A percentile compares a stretch with the other conserved stretches of the same genome.
Evolutionary conservation across 2,888 invertebrate species (phyloP).

Genomic region (Cephus spinipes): DNA sequence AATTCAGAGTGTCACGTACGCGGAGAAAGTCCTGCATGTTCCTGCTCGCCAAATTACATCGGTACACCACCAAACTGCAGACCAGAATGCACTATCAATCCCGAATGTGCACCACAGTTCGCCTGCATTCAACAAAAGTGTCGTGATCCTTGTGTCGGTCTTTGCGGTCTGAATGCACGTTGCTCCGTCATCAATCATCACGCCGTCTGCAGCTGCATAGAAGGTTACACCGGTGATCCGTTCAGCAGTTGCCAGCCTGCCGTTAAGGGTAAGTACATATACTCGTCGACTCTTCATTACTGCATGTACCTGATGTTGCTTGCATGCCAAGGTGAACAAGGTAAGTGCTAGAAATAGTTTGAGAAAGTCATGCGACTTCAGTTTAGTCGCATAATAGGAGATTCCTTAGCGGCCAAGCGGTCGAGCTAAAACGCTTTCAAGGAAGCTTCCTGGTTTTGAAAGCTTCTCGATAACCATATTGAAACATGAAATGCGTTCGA

Average conservation of each 20-base stretch:
- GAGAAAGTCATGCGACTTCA: not conserved
- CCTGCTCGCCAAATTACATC: conserved; percentile 70
- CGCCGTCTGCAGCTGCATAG: conserved; percentile 71
- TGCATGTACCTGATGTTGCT: conserved; percentile 17
- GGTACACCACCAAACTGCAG: conserved; percentile 72
- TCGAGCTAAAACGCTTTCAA: not conserved
- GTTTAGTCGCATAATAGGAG: not conserved
- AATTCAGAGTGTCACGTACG: conserved; percentile 71
- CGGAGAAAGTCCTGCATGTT: conserved; percentile 70
- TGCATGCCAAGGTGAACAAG: conserved; percentile 36
- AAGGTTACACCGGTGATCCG: conserved; percentile 72
- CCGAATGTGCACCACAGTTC: conserved; percentile 69
- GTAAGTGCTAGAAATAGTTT: conserved; percentile 43
- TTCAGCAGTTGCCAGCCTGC: conserved; percentile 62
- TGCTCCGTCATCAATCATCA: conserved; percentile 73
- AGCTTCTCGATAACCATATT: not conserved
- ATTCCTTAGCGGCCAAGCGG: not conserved
- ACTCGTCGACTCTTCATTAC: not conserved
- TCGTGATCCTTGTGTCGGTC: conserved; percentile 72
- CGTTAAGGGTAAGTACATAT: conserved; percentile 50
- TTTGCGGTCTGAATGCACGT: conserved; percentile 70
- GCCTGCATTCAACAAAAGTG: conserved; percentile 74
- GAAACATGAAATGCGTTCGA: not conserved
- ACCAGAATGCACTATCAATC: conserved; percentile 72
- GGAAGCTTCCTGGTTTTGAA: not conserved